Evolutionary conservation across 2,888 invertebrate species (phyloP).

Genomic region (Antheraea yamamai): DNA sequence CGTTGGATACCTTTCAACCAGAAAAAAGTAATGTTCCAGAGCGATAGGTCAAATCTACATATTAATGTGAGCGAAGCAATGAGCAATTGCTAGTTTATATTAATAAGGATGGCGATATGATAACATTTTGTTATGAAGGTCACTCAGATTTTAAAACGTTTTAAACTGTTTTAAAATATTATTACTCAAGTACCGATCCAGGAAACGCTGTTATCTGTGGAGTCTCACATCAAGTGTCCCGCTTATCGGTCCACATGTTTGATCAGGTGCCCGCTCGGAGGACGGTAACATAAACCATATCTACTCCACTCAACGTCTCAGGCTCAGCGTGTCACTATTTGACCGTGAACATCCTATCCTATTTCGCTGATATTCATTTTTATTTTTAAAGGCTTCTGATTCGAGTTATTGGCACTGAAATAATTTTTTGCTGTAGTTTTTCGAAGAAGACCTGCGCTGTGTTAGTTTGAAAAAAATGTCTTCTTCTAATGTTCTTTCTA

Average conservation of each 20-base stretch:
- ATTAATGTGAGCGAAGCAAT: too few species aligned
- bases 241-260: slow-evolving; percentile 77
- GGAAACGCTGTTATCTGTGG: slow-evolving; percentile 69
- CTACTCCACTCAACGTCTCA: slow-evolving; percentile 62
- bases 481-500: background rate
- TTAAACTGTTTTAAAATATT: slow-evolving; percentile 49
- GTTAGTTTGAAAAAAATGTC: background rate
- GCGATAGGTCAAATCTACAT: too few species aligned
- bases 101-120: background rate
- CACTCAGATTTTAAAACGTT: slow-evolving; percentile 33
- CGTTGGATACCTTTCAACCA: too few species aligned
- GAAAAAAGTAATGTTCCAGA: too few species aligned
- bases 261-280: slow-evolving; percentile 72
- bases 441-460: background rate
- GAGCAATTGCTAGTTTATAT: too few species aligned
- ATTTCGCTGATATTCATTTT: slow-evolving; percentile 52
- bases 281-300: slow-evolving; percentile 60
- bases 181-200: slow-evolving; percentile 49
- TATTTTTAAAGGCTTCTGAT: slow-evolving; percentile 49
- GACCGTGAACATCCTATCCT: slow-evolving; percentile 66
- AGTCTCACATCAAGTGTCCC: slow-evolving; percentile 76
- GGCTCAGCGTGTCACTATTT: slow-evolving; percentile 42
- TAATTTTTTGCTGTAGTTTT: slow-evolving; percentile 24
- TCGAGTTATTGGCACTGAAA: slow-evolving; percentile 5
- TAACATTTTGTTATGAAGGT: slow-evolving; percentile 16